Conservation (phyloP, 2,888 invertebrate genomes). For the Cordylochernes scorpioides region DNA sequence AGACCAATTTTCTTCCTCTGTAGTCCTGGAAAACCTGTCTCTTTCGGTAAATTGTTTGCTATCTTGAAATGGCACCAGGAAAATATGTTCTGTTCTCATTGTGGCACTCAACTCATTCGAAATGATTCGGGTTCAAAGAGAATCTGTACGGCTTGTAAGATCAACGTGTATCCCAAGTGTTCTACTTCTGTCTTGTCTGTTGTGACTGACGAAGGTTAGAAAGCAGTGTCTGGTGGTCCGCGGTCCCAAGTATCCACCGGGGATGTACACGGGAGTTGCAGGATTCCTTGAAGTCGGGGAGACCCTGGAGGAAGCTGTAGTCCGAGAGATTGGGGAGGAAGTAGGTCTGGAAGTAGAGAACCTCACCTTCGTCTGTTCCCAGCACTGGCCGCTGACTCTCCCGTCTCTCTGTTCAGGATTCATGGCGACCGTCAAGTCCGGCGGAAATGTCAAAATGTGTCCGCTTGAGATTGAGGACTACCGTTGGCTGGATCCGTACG, state of each 20-base stretch:
- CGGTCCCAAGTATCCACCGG: neutral
- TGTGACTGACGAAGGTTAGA: neutral
- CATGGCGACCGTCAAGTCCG: neutral
- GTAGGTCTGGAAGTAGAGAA: slow-evolving; percentile 1
- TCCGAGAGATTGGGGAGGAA: neutral
- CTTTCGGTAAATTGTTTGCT: too few species aligned
- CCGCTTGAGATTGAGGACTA: too few species aligned
- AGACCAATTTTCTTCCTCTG: too few species aligned
- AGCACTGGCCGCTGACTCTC: neutral
- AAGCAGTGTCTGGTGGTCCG: neutral
- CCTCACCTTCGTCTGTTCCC: neutral
- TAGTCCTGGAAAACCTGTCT: too few species aligned
- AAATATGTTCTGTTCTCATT: too few species aligned
- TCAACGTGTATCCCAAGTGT: too few species aligned
- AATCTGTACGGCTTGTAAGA: too few species aligned
- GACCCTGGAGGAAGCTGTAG: neutral
- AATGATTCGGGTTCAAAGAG: too few species aligned
- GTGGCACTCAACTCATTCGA: too few species aligned
- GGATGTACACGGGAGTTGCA: neutral
- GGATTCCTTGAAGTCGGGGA: neutral
- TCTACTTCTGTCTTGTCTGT: neutral
- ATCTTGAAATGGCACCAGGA: too few species aligned
- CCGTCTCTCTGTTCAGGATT: neutral
- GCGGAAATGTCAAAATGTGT: too few species aligned
- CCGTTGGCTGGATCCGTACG: too few species aligned